Conservation (phyloP, 2,113 vertebrate genomes). For the Capreolus pygargus region DNA sequence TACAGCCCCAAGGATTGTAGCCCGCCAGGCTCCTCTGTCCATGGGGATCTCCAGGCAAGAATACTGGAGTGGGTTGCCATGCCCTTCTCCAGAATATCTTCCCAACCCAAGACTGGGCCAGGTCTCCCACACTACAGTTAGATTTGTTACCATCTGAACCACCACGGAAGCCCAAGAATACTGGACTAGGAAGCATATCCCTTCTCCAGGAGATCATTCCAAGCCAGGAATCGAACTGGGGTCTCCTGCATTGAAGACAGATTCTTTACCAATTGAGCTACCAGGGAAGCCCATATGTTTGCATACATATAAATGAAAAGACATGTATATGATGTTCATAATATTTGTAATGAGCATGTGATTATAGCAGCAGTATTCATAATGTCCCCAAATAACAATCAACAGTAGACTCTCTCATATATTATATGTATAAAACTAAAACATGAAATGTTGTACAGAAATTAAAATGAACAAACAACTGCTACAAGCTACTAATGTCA, state of each 20-base stretch:
- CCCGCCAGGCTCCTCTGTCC: not conserved
- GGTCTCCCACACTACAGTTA: not conserved
- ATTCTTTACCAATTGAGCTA: not conserved
- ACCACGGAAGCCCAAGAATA: not conserved
- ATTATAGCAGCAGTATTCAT: not conserved
- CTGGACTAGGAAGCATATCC: not conserved
- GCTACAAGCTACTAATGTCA: not conserved
- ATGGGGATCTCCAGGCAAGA: not conserved
- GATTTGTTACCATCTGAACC: not conserved
- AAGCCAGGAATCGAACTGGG: not conserved
- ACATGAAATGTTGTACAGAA: not conserved
- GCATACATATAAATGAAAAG: not conserved
- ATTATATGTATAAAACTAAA: not conserved
- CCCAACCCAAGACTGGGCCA: not conserved
- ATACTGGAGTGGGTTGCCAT: not conserved
- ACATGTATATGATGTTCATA: not conserved
- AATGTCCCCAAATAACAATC: not conserved
- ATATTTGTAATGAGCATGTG: not conserved
- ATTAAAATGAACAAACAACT: not conserved
- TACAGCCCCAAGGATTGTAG: not conserved
- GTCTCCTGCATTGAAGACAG: not conserved
- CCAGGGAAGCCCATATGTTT: not conserved
- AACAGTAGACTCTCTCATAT: not conserved
- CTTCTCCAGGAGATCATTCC: not conserved
- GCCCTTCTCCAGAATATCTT: not conserved